Evolutionary conservation across 2,113 vertebrate genomes (phyloP).

Genomic region (Vombatus ursinus): DNA sequence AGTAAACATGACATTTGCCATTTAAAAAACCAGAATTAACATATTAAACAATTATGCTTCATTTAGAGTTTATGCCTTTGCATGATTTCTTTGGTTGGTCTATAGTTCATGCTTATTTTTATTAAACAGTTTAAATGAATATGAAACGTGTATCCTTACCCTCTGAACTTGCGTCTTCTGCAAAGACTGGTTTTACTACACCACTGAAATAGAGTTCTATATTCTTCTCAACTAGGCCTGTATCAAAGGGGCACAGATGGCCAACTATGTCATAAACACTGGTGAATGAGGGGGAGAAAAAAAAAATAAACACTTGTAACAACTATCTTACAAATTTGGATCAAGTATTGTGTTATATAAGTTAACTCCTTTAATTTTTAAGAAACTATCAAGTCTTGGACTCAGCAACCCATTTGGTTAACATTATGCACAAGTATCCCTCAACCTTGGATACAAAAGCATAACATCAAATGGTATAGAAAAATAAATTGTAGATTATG

Average conservation of each 20-base stretch:
- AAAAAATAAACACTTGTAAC: background rate
- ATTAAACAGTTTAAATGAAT: background rate
- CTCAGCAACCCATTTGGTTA: no score
- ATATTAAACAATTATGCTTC: background rate
- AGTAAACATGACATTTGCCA: background rate
- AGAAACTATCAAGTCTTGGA: background rate
- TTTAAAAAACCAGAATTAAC: background rate
- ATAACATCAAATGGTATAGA: no score
- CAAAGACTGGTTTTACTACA: slow-evolving; percentile 94
- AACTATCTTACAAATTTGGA: background rate
- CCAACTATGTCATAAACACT: slow-evolving; percentile 95
- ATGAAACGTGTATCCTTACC: slow-evolving; percentile 80
- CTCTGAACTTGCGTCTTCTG: slow-evolving; percentile 92
- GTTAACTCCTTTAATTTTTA: background rate
- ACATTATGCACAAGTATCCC: no score
- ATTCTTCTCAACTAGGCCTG: slow-evolving; percentile 96
- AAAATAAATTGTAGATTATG: no score
- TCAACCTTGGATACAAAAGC: no score
- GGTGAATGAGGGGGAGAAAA: background rate
- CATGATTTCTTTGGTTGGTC: background rate
- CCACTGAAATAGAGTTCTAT: slow-evolving; percentile 95
- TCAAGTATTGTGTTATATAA: background rate
- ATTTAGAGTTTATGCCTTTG: background rate
- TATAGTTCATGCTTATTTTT: background rate
- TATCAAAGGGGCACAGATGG: slow-evolving; percentile 95